Conservation (phyloP, 2,888 invertebrate species). For the Leptopilina drosophilae region DNA sequence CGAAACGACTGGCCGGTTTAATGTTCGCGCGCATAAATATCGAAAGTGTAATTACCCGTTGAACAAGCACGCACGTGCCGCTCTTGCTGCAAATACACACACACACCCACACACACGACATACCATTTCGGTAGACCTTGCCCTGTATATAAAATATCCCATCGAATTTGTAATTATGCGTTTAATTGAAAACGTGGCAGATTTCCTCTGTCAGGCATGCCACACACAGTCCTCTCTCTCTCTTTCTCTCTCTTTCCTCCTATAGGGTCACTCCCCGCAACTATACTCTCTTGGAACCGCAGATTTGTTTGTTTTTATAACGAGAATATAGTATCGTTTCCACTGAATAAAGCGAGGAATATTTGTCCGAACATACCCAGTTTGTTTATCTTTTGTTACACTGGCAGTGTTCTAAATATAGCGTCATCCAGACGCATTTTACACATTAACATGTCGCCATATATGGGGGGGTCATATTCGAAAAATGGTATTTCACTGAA, state of each 20-base stretch:
- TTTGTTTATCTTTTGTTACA: constrained; percentile 29
- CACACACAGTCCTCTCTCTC: constrained; percentile 26
- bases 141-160: constrained; percentile 47
- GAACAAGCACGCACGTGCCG: constrained; percentile 63
- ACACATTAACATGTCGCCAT: constrained; percentile 30
- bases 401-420: neutral
- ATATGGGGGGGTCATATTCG: neutral
- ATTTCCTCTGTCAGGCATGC: constrained; percentile 46
- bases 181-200: constrained; percentile 69
- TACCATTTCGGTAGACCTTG: neutral
- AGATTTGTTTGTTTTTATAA: constrained; percentile 34
- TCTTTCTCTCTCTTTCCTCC: constrained; percentile 1
- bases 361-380: neutral
- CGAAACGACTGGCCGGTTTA: constrained; percentile 60
- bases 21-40: constrained; percentile 69
- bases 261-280: constrained; percentile 25
- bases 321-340: constrained; percentile 33
- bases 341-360: constrained; percentile 30
- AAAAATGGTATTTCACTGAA: constrained; percentile 2
- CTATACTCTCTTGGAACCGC: constrained; percentile 6
- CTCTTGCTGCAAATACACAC: constrained; percentile 53
- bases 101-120: too few species aligned
- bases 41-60: constrained; percentile 67
- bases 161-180: constrained; percentile 72
- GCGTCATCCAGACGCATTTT: constrained; percentile 22